Base-by-base conservation (phyloP, 2,888 invertebrate genomes). In the Smittia sp. region DNA sequence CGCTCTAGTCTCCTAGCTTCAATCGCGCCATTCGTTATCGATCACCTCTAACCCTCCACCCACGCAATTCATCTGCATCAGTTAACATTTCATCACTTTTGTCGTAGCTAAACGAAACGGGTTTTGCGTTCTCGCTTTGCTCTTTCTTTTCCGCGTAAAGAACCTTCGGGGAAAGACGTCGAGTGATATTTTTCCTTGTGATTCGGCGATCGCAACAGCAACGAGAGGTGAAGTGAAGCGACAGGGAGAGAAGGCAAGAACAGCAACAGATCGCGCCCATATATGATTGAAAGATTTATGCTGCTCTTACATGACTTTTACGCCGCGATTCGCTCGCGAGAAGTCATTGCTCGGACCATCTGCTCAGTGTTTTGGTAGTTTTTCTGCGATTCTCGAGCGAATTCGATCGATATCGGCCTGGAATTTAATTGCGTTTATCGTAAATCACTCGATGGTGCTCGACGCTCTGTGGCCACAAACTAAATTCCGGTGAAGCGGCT, bases 251-350 rank as follows among this genome's bases (percentile, higher is more conserved):
- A 46, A 46, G 18, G n/a, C 20, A 58, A 58, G 9, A 20, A 58
- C 58, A 58, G 15, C 46, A 46, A 15, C 46, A 46, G 46, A 58
- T 58, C 69, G 54, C 67, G 52, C 69, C 69, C 69, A 69, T 69
- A 69, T 69, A 69, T 54, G 67, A 69, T 69, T 52, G 20, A 69
- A 46, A 52, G 54, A 69, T 69, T 69, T 69, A 69, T 69, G 69
- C 54, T 54, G 13, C 41, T 67, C 41, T 67, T 22, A 18, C 18
- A 9, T 20, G 7, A 18, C 22, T 58, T 58, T 2, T 15, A 58
- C 58, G 15, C 67, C 4, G 15, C 46, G n/a, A 46, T 46, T 46
- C n/a, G 20, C 13, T 15, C 24, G 54, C 52, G 27, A 15, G 52
- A 69, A 52, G 69, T 54, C 52, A 69, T 54, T 69, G 69, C 15